A percentile compares a stretch with the other conserved stretches of the same genome.
Evolutionary conservation across 1,140 invertebrate species (phyloP).

Genomic region (honey bee (Apis mellifera)): DNA sequence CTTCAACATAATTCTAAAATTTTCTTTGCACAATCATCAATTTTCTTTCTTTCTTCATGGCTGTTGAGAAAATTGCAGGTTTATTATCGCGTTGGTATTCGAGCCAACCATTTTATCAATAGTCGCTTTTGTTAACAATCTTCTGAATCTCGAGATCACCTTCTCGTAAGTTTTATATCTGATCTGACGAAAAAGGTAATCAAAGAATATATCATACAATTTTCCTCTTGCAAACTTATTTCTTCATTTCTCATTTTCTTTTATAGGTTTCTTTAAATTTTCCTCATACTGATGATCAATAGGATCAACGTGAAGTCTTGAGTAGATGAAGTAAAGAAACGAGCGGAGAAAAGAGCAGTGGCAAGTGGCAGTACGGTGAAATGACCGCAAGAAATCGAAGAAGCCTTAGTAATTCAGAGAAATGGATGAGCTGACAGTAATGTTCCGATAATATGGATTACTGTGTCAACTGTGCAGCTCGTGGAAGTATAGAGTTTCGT

Average conservation of each 20-base stretch:
- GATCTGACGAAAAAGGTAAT: background rate
- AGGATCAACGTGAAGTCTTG: background rate
- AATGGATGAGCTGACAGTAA: constrained; percentile 39
- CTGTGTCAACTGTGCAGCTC: background rate
- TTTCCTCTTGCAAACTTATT: background rate
- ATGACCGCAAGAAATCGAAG: constrained; percentile 24
- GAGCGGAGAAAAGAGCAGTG: background rate
- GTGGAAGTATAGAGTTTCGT: constrained; percentile 25
- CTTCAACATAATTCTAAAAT: constrained; percentile 23
- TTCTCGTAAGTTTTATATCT: background rate
- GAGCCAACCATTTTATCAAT: constrained; percentile 19
- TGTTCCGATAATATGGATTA: constrained; percentile 38
- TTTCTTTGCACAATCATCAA: constrained; percentile 1
- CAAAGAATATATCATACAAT: background rate
- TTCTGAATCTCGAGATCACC: too few relatives aligned
- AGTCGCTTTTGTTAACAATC: background rate
- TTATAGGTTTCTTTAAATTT: background rate
- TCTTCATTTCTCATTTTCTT: background rate
- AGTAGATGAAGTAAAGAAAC: background rate
- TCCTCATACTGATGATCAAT: background rate
- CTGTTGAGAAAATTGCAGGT: constrained; percentile 56
- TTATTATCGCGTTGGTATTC: constrained; percentile 42
- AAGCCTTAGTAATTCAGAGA: constrained; percentile 9
- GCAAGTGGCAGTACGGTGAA: background rate
- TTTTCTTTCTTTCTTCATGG: constrained; percentile 43